Evolutionary conservation across 1,140 invertebrate genomes (phyloP).

Genomic region (Pseudobourletiella spinata): DNA sequence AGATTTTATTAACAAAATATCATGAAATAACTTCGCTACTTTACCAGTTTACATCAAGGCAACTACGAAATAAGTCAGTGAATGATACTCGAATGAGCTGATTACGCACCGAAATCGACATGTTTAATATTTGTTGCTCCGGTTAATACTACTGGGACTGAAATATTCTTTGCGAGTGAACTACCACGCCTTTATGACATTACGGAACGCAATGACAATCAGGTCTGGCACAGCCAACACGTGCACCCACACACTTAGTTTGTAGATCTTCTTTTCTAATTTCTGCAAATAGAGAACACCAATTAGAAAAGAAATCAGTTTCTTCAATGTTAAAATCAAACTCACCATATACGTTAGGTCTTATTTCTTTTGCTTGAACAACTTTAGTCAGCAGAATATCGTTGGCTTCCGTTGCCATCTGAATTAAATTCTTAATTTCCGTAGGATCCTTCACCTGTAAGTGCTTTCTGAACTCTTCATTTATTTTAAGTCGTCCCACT

Average conservation of each 20-base stretch:
- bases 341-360: slow-evolving; percentile 29
- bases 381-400: slow-evolving; percentile 30
- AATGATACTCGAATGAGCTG: too few relatives aligned
- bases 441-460: slow-evolving; percentile 5
- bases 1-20: too few relatives aligned
- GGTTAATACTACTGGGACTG: too few relatives aligned
- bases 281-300: slow-evolving; percentile 5
- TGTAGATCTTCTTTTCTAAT: slow-evolving; percentile 24
- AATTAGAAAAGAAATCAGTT: neutral
- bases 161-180: neutral
- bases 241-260: slow-evolving; percentile 21
- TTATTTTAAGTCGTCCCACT: slow-evolving; percentile 26
- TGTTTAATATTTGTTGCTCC: too few relatives aligned
- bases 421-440: slow-evolving; percentile 22
- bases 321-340: neutral
- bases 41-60: too few relatives aligned
- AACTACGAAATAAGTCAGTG: too few relatives aligned
- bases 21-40: too few relatives aligned
- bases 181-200: neutral
- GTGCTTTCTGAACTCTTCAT: slow-evolving; percentile 29
- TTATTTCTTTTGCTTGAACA: slow-evolving; percentile 26
- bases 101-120: too few relatives aligned
- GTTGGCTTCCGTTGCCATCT: slow-evolving; percentile 30
- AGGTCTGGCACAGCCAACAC: slow-evolving; percentile 18
- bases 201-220: neutral